These are phyloP conservation scores for Ecliptopera silaceata DNA, from an alignment of 2,888 invertebrate genomes.

Conservation along the genomic window DNA sequence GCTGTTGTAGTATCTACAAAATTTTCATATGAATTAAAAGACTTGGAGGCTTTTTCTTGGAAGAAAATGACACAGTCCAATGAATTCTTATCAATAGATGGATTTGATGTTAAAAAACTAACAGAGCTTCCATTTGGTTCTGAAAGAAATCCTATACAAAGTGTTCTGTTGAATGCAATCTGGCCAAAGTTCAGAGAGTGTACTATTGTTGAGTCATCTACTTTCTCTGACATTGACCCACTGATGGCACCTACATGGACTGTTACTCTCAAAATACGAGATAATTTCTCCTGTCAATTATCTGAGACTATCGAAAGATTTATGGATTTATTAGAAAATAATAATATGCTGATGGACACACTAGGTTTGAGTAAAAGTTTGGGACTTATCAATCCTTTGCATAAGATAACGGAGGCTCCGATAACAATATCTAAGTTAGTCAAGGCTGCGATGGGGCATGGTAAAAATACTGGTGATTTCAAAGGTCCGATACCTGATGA, in stretches of 20 bases:
- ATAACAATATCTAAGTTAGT: conserved; percentile 85
- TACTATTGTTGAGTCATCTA: conserved; percentile 93
- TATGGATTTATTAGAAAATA: conserved; percentile 84
- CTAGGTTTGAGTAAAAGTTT: conserved; percentile 75
- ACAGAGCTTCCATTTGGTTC: conserved; percentile 92
- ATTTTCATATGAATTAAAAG: conserved; percentile 87
- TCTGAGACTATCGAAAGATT: conserved; percentile 89
- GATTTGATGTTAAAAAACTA: conserved; percentile 74
- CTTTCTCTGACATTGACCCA: conserved; percentile 94
- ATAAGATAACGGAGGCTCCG: conserved; percentile 90
- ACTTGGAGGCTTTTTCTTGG: conserved; percentile 85
- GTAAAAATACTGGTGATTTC: conserved; percentile 82
- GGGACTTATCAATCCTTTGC: conserved; percentile 83
- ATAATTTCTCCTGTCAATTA: conserved; percentile 89
- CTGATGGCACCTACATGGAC: conserved; percentile 90
- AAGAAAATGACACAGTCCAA: conserved; percentile 76
- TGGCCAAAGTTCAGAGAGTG: conserved; percentile 95
- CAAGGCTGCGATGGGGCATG: conserved; percentile 78
- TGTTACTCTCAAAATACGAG: conserved; percentile 85
- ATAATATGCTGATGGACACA: conserved; percentile 71
- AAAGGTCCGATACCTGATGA: conserved; percentile 90
- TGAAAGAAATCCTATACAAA: conserved; percentile 90
- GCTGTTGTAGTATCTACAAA: conserved; percentile 88
- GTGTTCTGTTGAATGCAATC: conserved; percentile 89
- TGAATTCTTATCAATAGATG: conserved; percentile 76